Evolutionary conservation across 1,140 invertebrate species (phyloP).

Genomic region (Planococcus citri): DNA sequence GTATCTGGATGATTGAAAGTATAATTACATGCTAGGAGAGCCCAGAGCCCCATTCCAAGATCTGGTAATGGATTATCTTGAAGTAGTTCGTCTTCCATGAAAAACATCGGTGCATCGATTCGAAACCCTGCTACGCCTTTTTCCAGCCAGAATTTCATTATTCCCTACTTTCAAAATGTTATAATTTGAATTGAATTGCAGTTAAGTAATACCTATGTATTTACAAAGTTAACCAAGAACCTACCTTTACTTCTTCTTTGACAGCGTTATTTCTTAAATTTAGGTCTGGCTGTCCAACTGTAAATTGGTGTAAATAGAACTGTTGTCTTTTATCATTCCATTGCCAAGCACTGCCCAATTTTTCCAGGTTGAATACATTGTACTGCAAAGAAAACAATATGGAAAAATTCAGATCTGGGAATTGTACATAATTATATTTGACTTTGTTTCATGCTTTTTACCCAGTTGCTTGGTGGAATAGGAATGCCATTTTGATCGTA

Average conservation of each 20-base stretch:
- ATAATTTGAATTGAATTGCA: too few species aligned
- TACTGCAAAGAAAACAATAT: conserved; percentile 34
- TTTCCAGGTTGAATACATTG: conserved; percentile 47
- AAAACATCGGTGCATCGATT: conserved; percentile 41
- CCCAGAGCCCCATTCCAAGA: too few species aligned
- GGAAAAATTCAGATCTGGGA: not conserved
- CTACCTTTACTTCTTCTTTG: conserved; percentile 12
- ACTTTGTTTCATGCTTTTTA: conserved; percentile 25
- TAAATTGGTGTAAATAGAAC: conserved; percentile 62
- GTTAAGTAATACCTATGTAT: too few species aligned
- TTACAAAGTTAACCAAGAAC: too few species aligned
- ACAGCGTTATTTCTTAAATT: conserved; percentile 37
- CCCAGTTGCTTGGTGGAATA: conserved; percentile 45
- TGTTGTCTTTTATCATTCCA: conserved; percentile 50
- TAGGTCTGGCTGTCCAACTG: conserved; percentile 55
- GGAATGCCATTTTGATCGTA: conserved; percentile 32
- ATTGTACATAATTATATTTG: not conserved
- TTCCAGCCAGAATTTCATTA: conserved; percentile 47
- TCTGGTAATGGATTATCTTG: too few species aligned
- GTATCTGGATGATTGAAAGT: too few species aligned
- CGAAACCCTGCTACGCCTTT: conserved; percentile 56
- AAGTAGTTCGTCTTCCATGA: too few species aligned
- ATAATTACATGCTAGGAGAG: too few species aligned
- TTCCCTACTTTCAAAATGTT: conserved; percentile 33
- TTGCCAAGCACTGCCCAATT: conserved; percentile 53